Conservation (phyloP, 2,888 invertebrate species). For the Drosophila trichaetosa region DNA sequence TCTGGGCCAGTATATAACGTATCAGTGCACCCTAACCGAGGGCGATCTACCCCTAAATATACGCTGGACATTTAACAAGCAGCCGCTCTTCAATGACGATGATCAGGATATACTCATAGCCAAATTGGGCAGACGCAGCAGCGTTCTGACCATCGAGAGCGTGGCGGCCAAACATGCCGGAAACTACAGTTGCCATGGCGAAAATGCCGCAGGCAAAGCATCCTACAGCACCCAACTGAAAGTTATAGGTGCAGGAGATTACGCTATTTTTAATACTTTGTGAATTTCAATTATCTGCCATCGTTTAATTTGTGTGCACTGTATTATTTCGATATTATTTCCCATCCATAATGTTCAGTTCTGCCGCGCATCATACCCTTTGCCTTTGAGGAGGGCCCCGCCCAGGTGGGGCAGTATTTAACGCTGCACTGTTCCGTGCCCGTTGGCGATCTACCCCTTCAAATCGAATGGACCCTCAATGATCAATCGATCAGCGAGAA, state of each 20-base stretch:
- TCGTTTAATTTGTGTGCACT: conserved; percentile 30
- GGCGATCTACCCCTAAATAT: conserved; percentile 89
- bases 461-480: conserved; percentile 91
- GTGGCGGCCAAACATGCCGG: conserved; percentile 89
- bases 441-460: conserved; percentile 92
- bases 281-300: conserved; percentile 20
- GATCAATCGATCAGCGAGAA: conserved; percentile 86
- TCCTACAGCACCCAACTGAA: conserved; percentile 89
- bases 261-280: conserved; percentile 23
- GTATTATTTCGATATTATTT: conserved; percentile 34
- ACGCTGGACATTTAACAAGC: conserved; percentile 87
- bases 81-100: conserved; percentile 82
- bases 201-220: conserved; percentile 90
- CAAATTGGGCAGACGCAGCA: conserved; percentile 88
- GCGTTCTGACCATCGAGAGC: conserved; percentile 89
- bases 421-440: conserved; percentile 90
- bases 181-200: conserved; percentile 90
- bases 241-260: conserved; percentile 88
- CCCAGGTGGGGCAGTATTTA: conserved; percentile 90
- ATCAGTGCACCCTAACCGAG: conserved; percentile 87
- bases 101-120: conserved; percentile 86
- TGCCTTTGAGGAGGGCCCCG: conserved; percentile 91
- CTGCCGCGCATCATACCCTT: conserved; percentile 92
- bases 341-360: conserved; percentile 86
- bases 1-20: conserved; percentile 87